Conservation (phyloP, 1,140 invertebrate genomes). For the Mya arenaria region DNA sequence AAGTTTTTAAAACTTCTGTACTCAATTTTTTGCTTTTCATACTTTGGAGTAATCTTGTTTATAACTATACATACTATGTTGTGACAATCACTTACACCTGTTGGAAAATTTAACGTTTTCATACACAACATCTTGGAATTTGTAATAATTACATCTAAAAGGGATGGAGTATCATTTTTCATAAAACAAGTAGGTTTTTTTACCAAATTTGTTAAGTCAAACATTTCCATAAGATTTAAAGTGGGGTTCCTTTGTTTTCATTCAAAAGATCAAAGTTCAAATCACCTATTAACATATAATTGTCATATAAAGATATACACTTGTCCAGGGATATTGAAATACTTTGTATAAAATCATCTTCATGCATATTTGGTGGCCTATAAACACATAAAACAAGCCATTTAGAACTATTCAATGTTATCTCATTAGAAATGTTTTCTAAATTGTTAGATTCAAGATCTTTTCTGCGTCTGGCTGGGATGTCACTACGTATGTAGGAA, state of each 20-base stretch:
- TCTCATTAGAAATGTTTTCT: slow-evolving; percentile 1
- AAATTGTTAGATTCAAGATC: neutral
- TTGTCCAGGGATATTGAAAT: neutral
- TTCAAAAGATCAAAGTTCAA: neutral
- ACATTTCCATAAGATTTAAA: neutral
- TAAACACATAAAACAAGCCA: neutral
- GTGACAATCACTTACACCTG: slow-evolving; percentile 26
- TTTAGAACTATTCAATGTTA: neutral
- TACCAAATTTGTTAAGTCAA: neutral
- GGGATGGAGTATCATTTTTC: slow-evolving; percentile 17
- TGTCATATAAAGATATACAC: neutral
- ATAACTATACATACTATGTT: slow-evolving; percentile 22
- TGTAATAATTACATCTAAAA: slow-evolving; percentile 34
- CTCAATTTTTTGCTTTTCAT: too few relatives aligned
- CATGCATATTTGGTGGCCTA: neutral
- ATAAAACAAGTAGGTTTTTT: slow-evolving; percentile 15
- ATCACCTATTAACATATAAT: neutral
- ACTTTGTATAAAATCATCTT: neutral
- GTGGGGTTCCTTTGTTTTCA: neutral
- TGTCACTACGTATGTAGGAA: slow-evolving; percentile 5
- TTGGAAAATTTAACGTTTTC: slow-evolving; percentile 14
- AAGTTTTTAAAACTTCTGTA: too few relatives aligned
- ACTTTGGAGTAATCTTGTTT: too few relatives aligned
- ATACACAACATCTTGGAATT: neutral
- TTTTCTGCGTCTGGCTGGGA: slow-evolving; percentile 21